Percentiles rank a stretch among this genome's conserved stretches.
Evolutionary conservation across 2,113 vertebrate species (phyloP).

Genomic region (Solea solea): DNA sequence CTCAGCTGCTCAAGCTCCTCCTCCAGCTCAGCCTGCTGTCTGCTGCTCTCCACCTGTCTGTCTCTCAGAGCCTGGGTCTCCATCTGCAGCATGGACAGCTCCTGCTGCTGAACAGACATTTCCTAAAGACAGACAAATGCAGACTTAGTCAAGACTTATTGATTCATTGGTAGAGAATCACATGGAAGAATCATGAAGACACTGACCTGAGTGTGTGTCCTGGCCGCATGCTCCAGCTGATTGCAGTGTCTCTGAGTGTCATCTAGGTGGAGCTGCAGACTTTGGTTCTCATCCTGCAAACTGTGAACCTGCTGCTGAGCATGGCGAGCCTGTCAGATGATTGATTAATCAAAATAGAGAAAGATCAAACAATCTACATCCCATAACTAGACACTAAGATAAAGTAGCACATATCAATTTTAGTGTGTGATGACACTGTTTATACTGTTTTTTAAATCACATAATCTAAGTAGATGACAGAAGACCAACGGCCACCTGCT

Average conservation of each 20-base stretch:
- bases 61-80: slow-evolving; percentile 79
- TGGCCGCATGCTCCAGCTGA: slow-evolving; percentile 81
- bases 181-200: neutral
- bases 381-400: too few relatives aligned
- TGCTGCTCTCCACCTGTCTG: slow-evolving; percentile 61
- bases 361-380: neutral
- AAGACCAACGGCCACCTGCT: slow-evolving; percentile 76
- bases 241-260: slow-evolving; percentile 81
- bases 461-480: neutral
- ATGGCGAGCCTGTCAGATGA: slow-evolving; percentile 41
- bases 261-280: slow-evolving; percentile 81
- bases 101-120: slow-evolving; percentile 76
- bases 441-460: neutral
- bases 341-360: neutral
- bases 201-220: slow-evolving; percentile 78
- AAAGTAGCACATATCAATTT: too few relatives aligned
- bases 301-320: slow-evolving; percentile 81
- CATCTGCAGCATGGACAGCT: slow-evolving; percentile 79
- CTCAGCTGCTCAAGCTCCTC: slow-evolving; percentile 79
- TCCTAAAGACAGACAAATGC: slow-evolving; percentile 71
- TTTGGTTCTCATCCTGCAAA: slow-evolving; percentile 84
- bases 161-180: neutral
- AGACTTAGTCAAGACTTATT: neutral
- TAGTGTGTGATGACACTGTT: too few relatives aligned
- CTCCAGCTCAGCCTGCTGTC: slow-evolving; percentile 68